Base-by-base conservation (phyloP, 2,797 vertebrate species). In the Knipowitschia caucasica region DNA sequence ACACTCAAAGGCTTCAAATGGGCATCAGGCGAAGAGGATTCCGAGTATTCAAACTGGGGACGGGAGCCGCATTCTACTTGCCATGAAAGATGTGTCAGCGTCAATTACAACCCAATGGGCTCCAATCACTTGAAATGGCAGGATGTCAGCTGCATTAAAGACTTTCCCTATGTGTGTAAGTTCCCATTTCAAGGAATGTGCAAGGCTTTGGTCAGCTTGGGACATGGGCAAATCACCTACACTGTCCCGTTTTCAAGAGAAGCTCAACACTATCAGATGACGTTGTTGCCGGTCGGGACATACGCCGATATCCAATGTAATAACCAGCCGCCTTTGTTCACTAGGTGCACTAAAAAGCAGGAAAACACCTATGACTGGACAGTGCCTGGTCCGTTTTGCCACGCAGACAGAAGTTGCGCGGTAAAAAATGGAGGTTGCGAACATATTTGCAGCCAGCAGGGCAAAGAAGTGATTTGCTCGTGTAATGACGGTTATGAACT, bases 111-210 rank as follows among this genome's bases (percentile, higher is more conserved):
- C 1, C 20, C 12, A 15, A 50, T 42, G 4, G 50, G 44, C 10
- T 38, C 47, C 2, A 65, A 52, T 7, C 55, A 56, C 1, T 55
- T 89, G 2, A 77, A 68, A 51, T 92, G 91, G 91, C 49, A 7
- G 0, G 73, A 66, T n/a, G 51, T 51, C 5, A 7, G 64, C 2
- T 92, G 91, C 42, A 85, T 29, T 55, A 58, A 3, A 0, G 0
- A 4, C 0, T 25, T 50, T 7, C 73, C 54, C 44, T 91, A 85
- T 42, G 59, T 72, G 12, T 92, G 91, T 26, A 84, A 71, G 57
- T 91, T 89, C 69, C 56, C 78, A 31, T 89, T 86, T 31, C 64
- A 54, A 15, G 89, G 88, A n/a, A 91, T 85, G 89, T 92, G 90
- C 51, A 64, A 60, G 39, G 64, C 88, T 20, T 53, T 91, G 62